Base-by-base conservation (phyloP, 2,113 vertebrate genomes). In the Oncorhynchus gorbuscha region DNA sequence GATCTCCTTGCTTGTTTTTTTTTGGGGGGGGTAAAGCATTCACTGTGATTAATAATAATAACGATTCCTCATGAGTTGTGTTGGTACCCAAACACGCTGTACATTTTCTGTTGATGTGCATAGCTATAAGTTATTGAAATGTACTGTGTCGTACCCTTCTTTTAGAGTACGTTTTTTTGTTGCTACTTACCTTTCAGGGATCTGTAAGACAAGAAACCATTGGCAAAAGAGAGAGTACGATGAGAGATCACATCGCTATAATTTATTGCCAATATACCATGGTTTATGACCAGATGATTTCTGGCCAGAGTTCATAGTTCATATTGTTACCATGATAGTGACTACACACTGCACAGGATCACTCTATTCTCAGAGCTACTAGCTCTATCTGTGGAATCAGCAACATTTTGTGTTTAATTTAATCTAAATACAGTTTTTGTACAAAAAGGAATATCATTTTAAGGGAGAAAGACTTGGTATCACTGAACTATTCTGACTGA, bases 251-350 rank as follows among this genome's bases (percentile, higher is more conserved):
- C 39, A 49, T 69, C 14, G 66, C 22, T 18, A 49, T 59, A 71
- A 61, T 69, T 74, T 62, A 79, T 45, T 74, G 72, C 77, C 72
- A 74, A 28, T 32, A 64, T 74, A 58, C 20, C 35, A 59, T 18
- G 71, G 51, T 78, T 58, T 62, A 71, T 61, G 45, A 32, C 67
- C 39, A 69, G 68, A 71, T 39, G 7, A 59, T 71, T 74, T 65
- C 72, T 69, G 32, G 66, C 71, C 67, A 62, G 72, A 79, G 74
- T 66, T 75, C 68, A 71, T 77, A 69, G 66, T 59, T 76, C 69
- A 76, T 67, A 65, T 49, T 28, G 59, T 77, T 71, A 71, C 69
- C 35, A 48, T 77, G 75, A 51, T 59, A 71, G 26, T 28, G 26
- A 28, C 26, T 64, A 70, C 58, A 11, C 39, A 45, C 39, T 45